A percentile compares a stretch with the other conserved stretches of the same genome.
These are phyloP conservation scores for Entelurus aequoreus DNA, from an alignment of 2,113 vertebrate genomes.

Conservation along the genomic window DNA sequence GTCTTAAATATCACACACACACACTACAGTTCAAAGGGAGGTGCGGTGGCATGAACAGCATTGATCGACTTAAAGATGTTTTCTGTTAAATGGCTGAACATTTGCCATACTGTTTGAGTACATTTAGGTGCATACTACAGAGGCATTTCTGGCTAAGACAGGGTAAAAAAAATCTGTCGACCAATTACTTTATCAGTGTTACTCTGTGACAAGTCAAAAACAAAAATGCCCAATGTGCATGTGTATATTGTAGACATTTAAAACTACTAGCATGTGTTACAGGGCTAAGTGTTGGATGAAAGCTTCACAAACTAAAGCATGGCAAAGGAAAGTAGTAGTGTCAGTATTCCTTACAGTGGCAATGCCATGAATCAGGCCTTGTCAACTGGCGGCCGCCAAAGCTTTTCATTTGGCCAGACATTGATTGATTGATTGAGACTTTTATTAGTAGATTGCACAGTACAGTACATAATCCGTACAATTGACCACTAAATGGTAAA, in stretches of 20 bases:
- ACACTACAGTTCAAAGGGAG: slow-evolving; percentile 57
- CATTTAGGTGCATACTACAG: slow-evolving; percentile 17
- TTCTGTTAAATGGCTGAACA: slow-evolving; percentile 2
- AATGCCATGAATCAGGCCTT: too few species aligned
- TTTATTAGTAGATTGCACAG: too few species aligned
- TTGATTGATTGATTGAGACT: too few species aligned
- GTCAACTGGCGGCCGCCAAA: too few species aligned
- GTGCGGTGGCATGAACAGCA: slow-evolving; percentile 41
- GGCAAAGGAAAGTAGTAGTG: too few species aligned
- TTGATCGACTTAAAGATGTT: slow-evolving; percentile 47
- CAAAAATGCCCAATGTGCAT: slow-evolving; percentile 19
- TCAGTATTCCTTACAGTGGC: too few species aligned
- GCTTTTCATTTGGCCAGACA: too few species aligned
- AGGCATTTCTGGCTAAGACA: slow-evolving; percentile 15
- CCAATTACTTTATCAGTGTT: slow-evolving; percentile 35
- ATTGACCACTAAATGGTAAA: too few species aligned
- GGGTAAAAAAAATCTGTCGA: neutral
- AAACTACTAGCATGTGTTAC: too few species aligned
- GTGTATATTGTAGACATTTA: neutral
- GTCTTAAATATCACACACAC: slow-evolving; percentile 62
- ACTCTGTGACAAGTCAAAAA: slow-evolving; percentile 12
- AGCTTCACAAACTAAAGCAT: too few species aligned
- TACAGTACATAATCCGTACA: too few species aligned
- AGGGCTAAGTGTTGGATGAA: too few species aligned
- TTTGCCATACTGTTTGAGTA: slow-evolving; percentile 12